Conservation (phyloP, 2,113 vertebrate genomes). For the Gopherus evgoodei region DNA sequence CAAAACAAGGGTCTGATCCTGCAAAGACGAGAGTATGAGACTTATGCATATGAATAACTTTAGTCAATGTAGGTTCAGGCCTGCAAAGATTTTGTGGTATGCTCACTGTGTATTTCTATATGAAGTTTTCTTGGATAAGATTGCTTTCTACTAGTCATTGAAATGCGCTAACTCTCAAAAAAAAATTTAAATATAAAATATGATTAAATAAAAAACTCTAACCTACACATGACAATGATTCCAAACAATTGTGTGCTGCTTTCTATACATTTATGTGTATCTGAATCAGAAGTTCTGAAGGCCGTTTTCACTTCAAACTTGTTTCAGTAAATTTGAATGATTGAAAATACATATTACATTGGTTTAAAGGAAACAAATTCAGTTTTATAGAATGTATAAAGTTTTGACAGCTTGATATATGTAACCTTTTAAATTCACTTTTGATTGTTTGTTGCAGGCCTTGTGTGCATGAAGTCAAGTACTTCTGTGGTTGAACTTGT, state of each 20-base stretch:
- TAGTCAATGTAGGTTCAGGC: background rate
- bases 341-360: background rate
- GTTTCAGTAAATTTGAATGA: background rate
- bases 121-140: background rate
- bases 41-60: background rate
- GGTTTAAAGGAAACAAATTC: background rate
- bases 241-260: background rate
- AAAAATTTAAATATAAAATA: background rate
- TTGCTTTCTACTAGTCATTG: background rate
- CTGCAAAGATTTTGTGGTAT: background rate
- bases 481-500: constrained; percentile 98
- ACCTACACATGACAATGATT: background rate
- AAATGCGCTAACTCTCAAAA: background rate
- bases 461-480: constrained; percentile 99
- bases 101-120: background rate
- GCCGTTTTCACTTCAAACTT: background rate
- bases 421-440: constrained; percentile 31
- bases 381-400: background rate
- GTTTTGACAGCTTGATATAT: background rate
- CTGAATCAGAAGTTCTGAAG: constrained; percentile 23
- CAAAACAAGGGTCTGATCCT: background rate
- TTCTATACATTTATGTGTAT: background rate
- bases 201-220: constrained; percentile 1
- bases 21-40: background rate
- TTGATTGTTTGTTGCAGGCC: constrained; percentile 81